Evolutionary conservation across 2,797 vertebrate genomes (phyloP).

Genomic region (Sebastes steindachneri): DNA sequence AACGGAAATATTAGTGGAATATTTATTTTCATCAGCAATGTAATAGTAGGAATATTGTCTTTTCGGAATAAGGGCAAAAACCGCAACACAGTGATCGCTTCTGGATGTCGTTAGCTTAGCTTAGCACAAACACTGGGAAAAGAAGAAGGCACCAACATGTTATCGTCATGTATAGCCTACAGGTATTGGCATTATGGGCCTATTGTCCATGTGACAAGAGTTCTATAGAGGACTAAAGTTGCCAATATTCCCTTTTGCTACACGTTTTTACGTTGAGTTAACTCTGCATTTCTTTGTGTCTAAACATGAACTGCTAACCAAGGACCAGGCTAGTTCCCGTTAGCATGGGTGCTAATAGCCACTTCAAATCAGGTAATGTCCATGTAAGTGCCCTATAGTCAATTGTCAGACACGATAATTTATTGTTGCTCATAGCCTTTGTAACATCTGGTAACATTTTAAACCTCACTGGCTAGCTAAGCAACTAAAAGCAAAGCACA

Average conservation of each 20-base stretch:
- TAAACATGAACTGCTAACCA: neutral
- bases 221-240: neutral
- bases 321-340: neutral
- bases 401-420: neutral
- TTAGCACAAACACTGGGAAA: neutral
- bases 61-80: neutral
- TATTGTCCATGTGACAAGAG: neutral
- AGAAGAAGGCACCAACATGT: neutral
- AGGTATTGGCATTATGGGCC: neutral
- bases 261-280: neutral
- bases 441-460: neutral
- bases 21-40: neutral
- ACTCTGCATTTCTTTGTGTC: neutral
- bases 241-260: neutral
- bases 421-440: neutral
- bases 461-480: neutral
- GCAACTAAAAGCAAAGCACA: neutral
- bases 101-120: neutral
- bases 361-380: neutral
- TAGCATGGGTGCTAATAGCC: neutral
- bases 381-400: neutral
- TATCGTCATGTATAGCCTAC: rapidly evolving
- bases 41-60: neutral
- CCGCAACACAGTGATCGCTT: neutral
- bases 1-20: neutral